Conservation (phyloP, 2,797 vertebrate species). For the Girardinus metallicus region DNA sequence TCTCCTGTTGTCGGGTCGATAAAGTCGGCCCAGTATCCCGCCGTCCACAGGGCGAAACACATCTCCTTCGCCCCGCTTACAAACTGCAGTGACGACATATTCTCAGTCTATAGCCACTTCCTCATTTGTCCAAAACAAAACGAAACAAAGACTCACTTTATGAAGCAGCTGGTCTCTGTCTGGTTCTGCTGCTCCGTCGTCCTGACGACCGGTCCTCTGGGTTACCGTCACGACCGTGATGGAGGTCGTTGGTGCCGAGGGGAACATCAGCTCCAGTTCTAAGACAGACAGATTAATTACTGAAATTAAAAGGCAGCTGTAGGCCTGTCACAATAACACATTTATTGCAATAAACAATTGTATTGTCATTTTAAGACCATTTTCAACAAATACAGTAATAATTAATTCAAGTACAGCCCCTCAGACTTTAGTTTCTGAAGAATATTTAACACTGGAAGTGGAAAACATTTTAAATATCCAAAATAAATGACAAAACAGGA, state of each 20-base stretch:
- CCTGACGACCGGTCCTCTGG: constrained; percentile 80
- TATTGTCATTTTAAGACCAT: too few species aligned
- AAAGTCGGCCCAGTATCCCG: constrained; percentile 98
- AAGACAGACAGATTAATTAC: neutral
- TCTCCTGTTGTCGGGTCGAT: constrained; percentile 93
- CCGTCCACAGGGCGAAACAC: constrained; percentile 90
- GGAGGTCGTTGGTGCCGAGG: constrained; percentile 77
- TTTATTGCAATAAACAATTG: too few species aligned
- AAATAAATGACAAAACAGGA: too few species aligned
- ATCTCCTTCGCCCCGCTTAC: constrained; percentile 95
- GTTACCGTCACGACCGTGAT: constrained; percentile 91
- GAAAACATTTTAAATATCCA: too few species aligned
- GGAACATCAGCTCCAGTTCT: constrained; percentile 92
- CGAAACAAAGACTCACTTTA: constrained; percentile 78
- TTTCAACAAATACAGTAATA: too few species aligned
- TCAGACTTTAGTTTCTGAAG: too few species aligned
- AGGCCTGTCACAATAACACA: too few species aligned
- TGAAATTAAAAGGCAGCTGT: neutral
- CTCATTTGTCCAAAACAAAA: too few species aligned
- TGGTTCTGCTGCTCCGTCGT: constrained; percentile 78
- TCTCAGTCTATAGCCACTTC: neutral
- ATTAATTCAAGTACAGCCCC: too few species aligned
- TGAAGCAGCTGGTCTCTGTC: constrained; percentile 84
- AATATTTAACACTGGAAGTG: too few species aligned
- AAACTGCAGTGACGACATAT: constrained; percentile 79